Evolutionary conservation across 2,113 vertebrate species (phyloP).

Genomic region (Orientallactaga bullata): DNA sequence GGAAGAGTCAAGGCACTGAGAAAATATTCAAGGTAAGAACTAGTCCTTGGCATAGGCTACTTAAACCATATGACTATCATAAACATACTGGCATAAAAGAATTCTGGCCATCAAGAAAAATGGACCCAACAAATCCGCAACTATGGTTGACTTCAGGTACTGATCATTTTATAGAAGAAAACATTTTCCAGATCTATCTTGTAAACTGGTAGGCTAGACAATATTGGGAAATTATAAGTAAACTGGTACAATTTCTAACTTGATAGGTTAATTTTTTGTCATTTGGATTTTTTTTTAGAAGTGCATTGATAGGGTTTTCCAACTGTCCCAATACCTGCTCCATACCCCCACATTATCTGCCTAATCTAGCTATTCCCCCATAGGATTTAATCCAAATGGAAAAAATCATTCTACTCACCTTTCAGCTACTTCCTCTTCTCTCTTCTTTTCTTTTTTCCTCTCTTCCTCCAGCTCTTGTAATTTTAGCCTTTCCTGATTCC

Average conservation of each 20-base stretch:
- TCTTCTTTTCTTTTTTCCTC: constrained; percentile 81
- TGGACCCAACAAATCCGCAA: constrained; percentile 9
- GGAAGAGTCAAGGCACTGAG: constrained; percentile 32
- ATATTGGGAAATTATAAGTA: constrained; percentile 41
- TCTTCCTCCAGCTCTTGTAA: constrained; percentile 87
- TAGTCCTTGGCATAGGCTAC: not conserved
- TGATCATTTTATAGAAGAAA: constrained; percentile 37
- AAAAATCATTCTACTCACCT: constrained; percentile 83
- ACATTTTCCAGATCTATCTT: constrained; percentile 9
- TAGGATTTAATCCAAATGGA: constrained; percentile 59
- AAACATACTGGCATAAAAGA: not conserved
- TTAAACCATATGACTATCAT: constrained; percentile 9
- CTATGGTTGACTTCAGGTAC: constrained; percentile 23
- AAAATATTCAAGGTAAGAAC: constrained; percentile 50
- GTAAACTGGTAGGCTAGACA: constrained; percentile 4
- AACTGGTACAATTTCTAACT: constrained; percentile 38
- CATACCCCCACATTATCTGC: not conserved
- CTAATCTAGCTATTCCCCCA: constrained; percentile 16
- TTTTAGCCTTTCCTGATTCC: constrained; percentile 86
- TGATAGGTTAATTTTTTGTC: constrained; percentile 40
- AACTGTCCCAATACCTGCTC: not conserved
- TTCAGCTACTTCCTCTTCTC: constrained; percentile 83
- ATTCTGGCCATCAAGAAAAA: constrained; percentile 21
- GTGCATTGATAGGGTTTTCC: constrained; percentile 34
- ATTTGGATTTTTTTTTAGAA: constrained; percentile 38